phyloP scores from a whole-genome alignment of 37 sponge, comb jelly and placozoan genomes.

The Spongia lamella region DNA sequence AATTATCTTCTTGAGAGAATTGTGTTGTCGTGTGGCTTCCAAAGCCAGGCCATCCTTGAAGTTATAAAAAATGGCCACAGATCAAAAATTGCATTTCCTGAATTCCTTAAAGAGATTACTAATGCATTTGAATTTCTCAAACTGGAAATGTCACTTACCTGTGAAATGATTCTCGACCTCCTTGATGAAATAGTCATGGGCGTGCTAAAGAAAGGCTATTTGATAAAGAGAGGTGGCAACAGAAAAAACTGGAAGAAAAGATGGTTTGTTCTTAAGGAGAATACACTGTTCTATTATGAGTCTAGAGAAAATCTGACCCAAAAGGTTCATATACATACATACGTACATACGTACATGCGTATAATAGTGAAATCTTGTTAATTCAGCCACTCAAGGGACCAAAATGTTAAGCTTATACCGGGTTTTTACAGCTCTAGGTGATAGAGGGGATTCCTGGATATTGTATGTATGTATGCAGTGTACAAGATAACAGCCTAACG shows the following conservation, averaged over 20 bases:
- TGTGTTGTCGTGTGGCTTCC: no score
- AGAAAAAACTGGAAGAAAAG: conserved; percentile 59
- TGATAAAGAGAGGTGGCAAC: conserved; percentile 68
- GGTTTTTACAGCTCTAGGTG: no score
- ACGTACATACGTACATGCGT: no score
- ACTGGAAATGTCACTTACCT: conserved; percentile 41
- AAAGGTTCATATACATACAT: conserved; percentile 30
- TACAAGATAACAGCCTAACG: no score
- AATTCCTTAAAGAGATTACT: conserved; percentile 39
- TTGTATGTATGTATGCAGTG: no score
- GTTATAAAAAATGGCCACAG: no score
- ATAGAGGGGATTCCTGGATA: no score
- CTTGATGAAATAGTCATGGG: conserved; percentile 57
- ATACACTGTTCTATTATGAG: conserved; percentile 44
- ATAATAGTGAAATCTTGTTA: no score
- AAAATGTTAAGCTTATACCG: no score
- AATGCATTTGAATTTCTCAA: conserved; percentile 28
- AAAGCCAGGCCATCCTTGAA: no score
- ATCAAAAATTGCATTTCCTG: conserved; percentile 26
- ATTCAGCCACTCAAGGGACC: no score
- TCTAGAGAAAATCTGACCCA: conserved; percentile 34
- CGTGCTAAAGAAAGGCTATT: conserved; percentile 65
- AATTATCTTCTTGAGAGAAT: no score
- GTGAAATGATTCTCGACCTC: conserved; percentile 54
- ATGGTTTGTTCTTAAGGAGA: conserved; percentile 63